Percentiles rank a stretch among this genome's conserved stretches.
phyloP scores from a whole-genome alignment of 2,113 vertebrate species.

The Centropus bengalensis region DNA sequence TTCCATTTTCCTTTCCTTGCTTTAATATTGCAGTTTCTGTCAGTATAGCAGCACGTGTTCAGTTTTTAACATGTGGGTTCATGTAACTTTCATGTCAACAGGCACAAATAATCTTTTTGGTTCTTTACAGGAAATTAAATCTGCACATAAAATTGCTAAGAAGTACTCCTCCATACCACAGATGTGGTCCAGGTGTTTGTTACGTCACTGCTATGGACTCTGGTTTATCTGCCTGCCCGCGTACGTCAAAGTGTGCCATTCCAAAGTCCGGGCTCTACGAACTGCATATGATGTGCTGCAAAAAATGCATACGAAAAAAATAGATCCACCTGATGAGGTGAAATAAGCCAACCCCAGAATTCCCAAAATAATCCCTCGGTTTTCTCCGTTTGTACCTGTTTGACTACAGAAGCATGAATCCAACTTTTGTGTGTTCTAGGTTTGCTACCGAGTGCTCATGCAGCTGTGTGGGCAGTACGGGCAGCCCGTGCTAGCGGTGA shows the following conservation, averaged over 20 bases:
- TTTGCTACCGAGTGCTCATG: constrained; percentile 97
- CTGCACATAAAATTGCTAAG: constrained; percentile 94
- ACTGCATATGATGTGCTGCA: constrained; percentile 93
- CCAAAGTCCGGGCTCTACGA: constrained; percentile 93
- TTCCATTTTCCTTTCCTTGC: neutral
- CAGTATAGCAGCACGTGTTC: neutral
- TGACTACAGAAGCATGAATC: neutral
- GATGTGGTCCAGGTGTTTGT: constrained; percentile 97
- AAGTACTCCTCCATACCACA: constrained; percentile 93
- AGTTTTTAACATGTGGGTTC: neutral
- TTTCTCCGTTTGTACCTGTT: neutral
- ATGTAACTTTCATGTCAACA: neutral
- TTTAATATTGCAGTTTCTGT: neutral
- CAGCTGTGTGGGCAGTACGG: constrained; percentile 97
- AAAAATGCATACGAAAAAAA: constrained; percentile 95
- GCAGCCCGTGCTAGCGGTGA: constrained; percentile 93
- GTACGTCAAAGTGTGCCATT: constrained; percentile 90
- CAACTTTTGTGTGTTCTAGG: constrained; percentile 72
- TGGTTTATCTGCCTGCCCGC: constrained; percentile 99
- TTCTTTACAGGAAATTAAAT: constrained; percentile 90
- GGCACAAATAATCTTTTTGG: neutral
- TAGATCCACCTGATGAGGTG: constrained; percentile 97
- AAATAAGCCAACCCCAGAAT: neutral
- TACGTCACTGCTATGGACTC: constrained; percentile 93
- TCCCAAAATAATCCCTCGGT: fast-evolving